A percentile compares a stretch with the other conserved stretches of the same genome.
phyloP scores from a whole-genome alignment of 2,797 vertebrate genomes.

The Urosaurus nigricauda region DNA sequence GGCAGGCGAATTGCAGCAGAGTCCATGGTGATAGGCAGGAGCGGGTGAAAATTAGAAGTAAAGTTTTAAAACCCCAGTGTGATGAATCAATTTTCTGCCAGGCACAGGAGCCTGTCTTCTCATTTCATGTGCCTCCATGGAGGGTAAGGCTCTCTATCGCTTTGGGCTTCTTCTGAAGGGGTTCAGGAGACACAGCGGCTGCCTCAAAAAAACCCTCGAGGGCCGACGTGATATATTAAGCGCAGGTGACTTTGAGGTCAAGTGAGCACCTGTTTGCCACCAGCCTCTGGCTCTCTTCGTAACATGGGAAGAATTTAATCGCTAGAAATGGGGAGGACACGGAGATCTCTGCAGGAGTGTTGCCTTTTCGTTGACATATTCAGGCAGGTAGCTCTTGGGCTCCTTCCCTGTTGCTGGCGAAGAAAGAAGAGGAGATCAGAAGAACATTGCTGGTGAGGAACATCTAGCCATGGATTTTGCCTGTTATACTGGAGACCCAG shows the following conservation, averaged over 20 bases:
- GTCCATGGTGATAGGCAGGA: neutral
- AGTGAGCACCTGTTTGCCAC: constrained; percentile 78
- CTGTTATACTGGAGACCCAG: neutral
- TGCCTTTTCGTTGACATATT: constrained; percentile 47
- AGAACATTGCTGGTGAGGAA: too few species aligned
- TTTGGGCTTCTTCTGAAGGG: constrained; percentile 34
- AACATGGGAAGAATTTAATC: constrained; percentile 76
- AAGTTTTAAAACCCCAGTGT: neutral
- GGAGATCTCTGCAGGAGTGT: constrained; percentile 63
- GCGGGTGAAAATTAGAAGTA: neutral
- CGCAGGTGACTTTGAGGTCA: constrained; percentile 75
- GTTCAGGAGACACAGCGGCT: constrained; percentile 49
- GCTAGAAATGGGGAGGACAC: constrained; percentile 30
- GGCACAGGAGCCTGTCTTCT: neutral
- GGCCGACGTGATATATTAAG: constrained; percentile 77
- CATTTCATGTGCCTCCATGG: neutral
- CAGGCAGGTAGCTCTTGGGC: constrained; percentile 64
- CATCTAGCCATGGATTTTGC: too few species aligned
- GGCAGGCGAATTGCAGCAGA: neutral
- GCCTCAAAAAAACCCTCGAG: constrained; percentile 47
- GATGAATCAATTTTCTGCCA: neutral
- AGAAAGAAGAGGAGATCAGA: constrained; percentile 23
- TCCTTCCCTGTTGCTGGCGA: constrained; percentile 30
- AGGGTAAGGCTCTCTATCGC: constrained; percentile 35
- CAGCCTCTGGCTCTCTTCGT: constrained; percentile 72